Evolutionary conservation across 2,113 vertebrate species (phyloP).

Genomic region (Candoia aspera): DNA sequence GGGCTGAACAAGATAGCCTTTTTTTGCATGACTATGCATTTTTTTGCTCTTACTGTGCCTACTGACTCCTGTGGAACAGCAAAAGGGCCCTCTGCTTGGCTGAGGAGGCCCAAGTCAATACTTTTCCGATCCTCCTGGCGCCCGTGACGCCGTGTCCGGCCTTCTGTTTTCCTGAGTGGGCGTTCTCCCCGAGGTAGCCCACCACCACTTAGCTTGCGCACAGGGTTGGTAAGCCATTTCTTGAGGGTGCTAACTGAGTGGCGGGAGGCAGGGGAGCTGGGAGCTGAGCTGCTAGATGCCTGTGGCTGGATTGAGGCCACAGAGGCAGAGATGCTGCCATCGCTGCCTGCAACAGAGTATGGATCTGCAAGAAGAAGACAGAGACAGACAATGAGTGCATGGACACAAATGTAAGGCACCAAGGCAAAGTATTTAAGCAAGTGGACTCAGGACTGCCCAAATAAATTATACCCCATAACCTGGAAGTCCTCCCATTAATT

Average conservation of each 20-base stretch:
- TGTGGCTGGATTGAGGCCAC: constrained; percentile 84
- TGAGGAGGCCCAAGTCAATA: constrained; percentile 71
- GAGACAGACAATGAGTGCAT: not conserved
- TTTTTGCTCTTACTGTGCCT: constrained; percentile 71
- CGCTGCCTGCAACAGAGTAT: constrained; percentile 87
- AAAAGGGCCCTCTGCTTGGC: constrained; percentile 63
- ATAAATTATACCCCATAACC: not conserved
- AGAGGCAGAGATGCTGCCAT: constrained; percentile 88
- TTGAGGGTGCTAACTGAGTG: constrained; percentile 84
- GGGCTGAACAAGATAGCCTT: not conserved
- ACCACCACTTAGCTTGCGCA: constrained; percentile 80
- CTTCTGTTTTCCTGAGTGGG: constrained; percentile 75
- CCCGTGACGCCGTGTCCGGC: constrained; percentile 62
- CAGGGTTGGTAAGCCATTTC: constrained; percentile 86
- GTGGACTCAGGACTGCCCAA: not conserved
- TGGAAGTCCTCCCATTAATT: not conserved
- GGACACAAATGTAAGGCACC: not conserved
- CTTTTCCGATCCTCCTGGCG: constrained; percentile 65
- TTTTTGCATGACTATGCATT: not conserved
- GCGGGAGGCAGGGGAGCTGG: constrained; percentile 83
- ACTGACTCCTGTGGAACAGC: constrained; percentile 68
- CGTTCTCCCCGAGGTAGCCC: constrained; percentile 72
- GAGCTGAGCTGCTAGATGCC: constrained; percentile 83
- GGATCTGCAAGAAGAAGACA: constrained; percentile 74
- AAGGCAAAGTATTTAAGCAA: not conserved